Percentiles rank a stretch among this genome's conserved stretches.
Conservation (phyloP, 2,888 invertebrate species). For the Tanytarsus gracilentus region DNA sequence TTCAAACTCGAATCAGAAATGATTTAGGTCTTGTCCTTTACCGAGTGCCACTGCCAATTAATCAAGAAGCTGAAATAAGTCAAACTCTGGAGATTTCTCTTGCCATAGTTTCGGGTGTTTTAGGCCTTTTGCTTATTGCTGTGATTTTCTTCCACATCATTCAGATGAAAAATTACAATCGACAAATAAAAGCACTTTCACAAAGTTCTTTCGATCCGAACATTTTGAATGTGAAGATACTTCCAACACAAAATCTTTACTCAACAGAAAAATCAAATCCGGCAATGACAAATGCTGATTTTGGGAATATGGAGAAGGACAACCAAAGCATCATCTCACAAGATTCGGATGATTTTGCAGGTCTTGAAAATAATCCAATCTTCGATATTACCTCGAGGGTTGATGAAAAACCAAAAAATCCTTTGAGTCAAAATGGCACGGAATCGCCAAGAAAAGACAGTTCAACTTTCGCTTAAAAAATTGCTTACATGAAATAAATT, state of each 20-base stretch:
- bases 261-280: constrained; percentile 63
- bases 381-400: constrained; percentile 4
- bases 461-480: too few relatives aligned
- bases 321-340: constrained; percentile 44
- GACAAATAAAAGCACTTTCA: constrained; percentile 53
- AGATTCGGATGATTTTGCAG: constrained; percentile 22
- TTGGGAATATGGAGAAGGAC: constrained; percentile 47
- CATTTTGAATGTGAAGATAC: constrained; percentile 41
- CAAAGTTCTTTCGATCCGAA: constrained; percentile 50
- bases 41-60: constrained; percentile 38
- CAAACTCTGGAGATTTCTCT: constrained; percentile 46
- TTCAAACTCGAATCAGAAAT: constrained; percentile 44
- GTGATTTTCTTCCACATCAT: constrained; percentile 49
- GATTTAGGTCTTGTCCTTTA: constrained; percentile 31
- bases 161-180: constrained; percentile 49
- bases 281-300: constrained; percentile 50
- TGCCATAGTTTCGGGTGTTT: constrained; percentile 46
- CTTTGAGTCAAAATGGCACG: too few relatives aligned
- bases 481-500: too few relatives aligned
- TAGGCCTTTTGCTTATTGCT: constrained; percentile 47
- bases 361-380: constrained; percentile 6
- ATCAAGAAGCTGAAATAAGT: constrained; percentile 44
- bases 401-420: too few relatives aligned
- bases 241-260: constrained; percentile 62
- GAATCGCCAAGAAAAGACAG: too few relatives aligned